Percentiles rank a stretch among this genome's conserved stretches.
Conservation (phyloP, 1,140 invertebrate genomes). For the Helicoverpa armigera region DNA sequence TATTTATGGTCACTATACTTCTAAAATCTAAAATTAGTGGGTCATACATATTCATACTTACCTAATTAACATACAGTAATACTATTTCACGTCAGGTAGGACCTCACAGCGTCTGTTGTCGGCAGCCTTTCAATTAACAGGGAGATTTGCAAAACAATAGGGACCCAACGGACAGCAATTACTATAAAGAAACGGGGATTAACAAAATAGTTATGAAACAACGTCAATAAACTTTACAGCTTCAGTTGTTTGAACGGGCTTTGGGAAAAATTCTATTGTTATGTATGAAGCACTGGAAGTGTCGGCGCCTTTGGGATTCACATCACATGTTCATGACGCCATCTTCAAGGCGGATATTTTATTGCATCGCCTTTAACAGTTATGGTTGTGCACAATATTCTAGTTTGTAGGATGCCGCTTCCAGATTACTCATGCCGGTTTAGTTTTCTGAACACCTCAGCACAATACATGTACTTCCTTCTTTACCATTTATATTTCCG, state of each 20-base stretch:
- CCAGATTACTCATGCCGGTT: slow-evolving; percentile 33
- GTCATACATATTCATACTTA: slow-evolving; percentile 49
- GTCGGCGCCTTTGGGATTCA: slow-evolving; percentile 57
- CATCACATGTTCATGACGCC: slow-evolving; percentile 51
- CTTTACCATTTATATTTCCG: slow-evolving; percentile 42
- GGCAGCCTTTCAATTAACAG: slow-evolving; percentile 65
- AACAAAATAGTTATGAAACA: slow-evolving; percentile 64
- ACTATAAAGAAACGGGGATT: slow-evolving; percentile 60
- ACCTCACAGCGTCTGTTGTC: slow-evolving; percentile 57
- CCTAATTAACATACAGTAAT: slow-evolving; percentile 34
- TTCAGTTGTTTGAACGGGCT: slow-evolving; percentile 63
- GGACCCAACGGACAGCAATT: slow-evolving; percentile 57
- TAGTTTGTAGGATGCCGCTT: slow-evolving; percentile 38
- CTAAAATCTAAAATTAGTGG: slow-evolving; percentile 13
- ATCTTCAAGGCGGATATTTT: slow-evolving; percentile 34
- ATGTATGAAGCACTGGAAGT: slow-evolving; percentile 49
- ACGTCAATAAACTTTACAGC: slow-evolving; percentile 73
- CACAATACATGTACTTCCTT: slow-evolving; percentile 39
- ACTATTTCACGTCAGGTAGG: slow-evolving; percentile 54
- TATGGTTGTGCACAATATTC: slow-evolving; percentile 33
- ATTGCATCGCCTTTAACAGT: slow-evolving; percentile 43
- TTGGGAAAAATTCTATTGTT: slow-evolving; percentile 65
- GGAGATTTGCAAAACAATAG: slow-evolving; percentile 62
- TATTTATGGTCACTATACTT: not conserved
- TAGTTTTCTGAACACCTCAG: slow-evolving; percentile 35